These are phyloP conservation scores for Dysidea cf. avara DNA, from an alignment of 37 sponge, comb jelly and placozoan species.

Conservation along the genomic window DNA sequence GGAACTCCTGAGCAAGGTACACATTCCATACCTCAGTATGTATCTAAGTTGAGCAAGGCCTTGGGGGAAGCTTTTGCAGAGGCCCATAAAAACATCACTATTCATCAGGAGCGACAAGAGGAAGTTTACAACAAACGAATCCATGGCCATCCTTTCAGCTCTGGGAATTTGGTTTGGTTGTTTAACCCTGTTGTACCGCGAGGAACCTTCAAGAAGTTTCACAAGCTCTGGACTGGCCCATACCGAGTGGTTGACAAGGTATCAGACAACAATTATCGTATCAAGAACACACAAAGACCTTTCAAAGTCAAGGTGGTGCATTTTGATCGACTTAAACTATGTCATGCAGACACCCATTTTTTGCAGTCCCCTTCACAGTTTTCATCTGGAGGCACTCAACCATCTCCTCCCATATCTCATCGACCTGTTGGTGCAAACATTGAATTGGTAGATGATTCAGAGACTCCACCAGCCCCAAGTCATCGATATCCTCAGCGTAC, in stretches of 20 bases:
- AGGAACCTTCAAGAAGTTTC: constrained; percentile 13
- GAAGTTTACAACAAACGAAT: constrained; percentile 11
- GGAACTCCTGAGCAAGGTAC: background rate
- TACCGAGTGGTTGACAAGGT: constrained; percentile 4
- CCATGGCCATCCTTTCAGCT: constrained; percentile 1
- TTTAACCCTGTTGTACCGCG: constrained; percentile 1
- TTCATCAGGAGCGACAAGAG: constrained; percentile 2
- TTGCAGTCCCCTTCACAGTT: too few species aligned
- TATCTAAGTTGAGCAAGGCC: background rate
- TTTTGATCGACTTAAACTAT: constrained; percentile 17
- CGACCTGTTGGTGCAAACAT: background rate
- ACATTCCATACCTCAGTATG: background rate
- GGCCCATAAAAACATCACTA: background rate
- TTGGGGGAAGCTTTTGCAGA: background rate
- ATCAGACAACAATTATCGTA: background rate
- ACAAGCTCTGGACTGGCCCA: constrained; percentile 12
- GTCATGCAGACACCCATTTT: background rate
- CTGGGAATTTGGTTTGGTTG: constrained; percentile 15
- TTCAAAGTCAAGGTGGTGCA: background rate
- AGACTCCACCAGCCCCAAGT: too few species aligned
- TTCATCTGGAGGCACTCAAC: background rate
- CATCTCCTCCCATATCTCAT: background rate
- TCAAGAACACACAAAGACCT: background rate
- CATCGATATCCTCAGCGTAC: too few species aligned
- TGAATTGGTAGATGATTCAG: background rate